Percentiles rank a stretch among this genome's conserved stretches.
Evolutionary conservation across 2,113 vertebrate species (phyloP).

Genomic region (Chloropsis cyanopogon): DNA sequence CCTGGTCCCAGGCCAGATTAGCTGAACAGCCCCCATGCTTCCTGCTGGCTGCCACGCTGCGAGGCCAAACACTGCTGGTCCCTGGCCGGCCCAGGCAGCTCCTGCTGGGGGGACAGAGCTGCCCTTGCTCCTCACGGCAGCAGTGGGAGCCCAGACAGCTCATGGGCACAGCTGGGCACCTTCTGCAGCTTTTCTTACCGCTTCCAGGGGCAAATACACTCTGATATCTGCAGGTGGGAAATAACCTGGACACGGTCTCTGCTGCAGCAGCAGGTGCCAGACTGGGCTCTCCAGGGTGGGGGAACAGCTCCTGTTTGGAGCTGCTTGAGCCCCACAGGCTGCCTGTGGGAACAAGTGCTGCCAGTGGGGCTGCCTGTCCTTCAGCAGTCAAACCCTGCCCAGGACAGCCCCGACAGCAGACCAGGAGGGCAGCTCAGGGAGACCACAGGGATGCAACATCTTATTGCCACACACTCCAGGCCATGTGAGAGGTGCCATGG

Average conservation of each 20-base stretch:
- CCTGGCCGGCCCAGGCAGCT: neutral
- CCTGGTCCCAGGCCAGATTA: slow-evolving; percentile 24
- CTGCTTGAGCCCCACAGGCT: neutral
- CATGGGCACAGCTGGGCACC: neutral
- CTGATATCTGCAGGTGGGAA: rapidly evolving
- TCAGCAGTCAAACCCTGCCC: neutral
- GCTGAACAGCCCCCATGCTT: neutral
- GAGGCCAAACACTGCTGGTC: neutral
- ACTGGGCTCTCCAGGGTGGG: neutral
- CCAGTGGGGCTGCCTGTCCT: neutral
- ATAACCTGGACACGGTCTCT: rapidly evolving
- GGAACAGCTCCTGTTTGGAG: neutral
- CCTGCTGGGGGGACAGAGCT: neutral
- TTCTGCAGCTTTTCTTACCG: neutral
- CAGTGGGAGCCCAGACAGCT: neutral
- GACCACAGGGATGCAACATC: neutral
- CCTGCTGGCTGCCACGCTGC: neutral
- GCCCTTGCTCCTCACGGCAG: neutral
- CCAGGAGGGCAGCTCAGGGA: neutral
- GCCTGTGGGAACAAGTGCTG: neutral
- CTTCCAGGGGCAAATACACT: neutral
- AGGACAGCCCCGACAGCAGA: neutral
- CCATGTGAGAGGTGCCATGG: rapidly evolving
- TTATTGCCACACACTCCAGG: neutral
- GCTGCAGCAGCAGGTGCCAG: rapidly evolving